Evolutionary conservation across 2,797 vertebrate genomes (phyloP), one percentile per base, ranked within the genome.

Genomic region (Diglossa cyanea): DNA sequence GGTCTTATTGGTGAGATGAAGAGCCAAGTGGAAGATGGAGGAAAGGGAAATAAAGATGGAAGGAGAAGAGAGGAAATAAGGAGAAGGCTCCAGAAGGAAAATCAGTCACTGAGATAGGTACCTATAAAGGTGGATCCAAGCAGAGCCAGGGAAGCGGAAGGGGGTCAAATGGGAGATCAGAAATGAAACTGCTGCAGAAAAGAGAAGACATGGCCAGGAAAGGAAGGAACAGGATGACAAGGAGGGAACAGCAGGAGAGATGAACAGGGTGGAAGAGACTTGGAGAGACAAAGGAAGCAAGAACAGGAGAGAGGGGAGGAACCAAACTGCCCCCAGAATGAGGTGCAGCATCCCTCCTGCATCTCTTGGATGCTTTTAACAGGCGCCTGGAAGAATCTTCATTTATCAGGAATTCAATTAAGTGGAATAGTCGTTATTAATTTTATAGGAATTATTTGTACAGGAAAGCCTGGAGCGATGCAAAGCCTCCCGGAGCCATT

Each of bases 361-460:
- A 85, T 65, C 84, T 53, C 54, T 33, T 44, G 58, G 55, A 74
- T 37, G 35, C 88, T 53, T 76, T 17, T 28, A 91, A 71, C 57
- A 48, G 9, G 11, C 5, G 2, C 76, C 86, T 50, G 80, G 58
- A 33, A 96, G 82, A 88, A 95, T 91, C 96, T 96, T 94, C 84
- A 83, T 97, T 97, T 96, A 96, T 97, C 97, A 96, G 88, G 96
- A 98, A 98, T 98, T 98, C 98, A 98, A 97, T 98, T 98, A 98
- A 95, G 93, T 94, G 54, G 58, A 95, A 95, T 95, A 90, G 95
- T 95, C 67, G 0, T 97, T 98, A 97, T 98, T 98, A 98, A 98
- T 98, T 98, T 97, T 98, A 97, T 98, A 97, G 98, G 98, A 98
- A 98, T 98, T 97, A 98, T 97, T 96, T 97, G 97, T 97, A 97